Evolutionary conservation across 1,140 invertebrate species (phyloP).

Genomic region (Drosophila nigromelanica): DNA sequence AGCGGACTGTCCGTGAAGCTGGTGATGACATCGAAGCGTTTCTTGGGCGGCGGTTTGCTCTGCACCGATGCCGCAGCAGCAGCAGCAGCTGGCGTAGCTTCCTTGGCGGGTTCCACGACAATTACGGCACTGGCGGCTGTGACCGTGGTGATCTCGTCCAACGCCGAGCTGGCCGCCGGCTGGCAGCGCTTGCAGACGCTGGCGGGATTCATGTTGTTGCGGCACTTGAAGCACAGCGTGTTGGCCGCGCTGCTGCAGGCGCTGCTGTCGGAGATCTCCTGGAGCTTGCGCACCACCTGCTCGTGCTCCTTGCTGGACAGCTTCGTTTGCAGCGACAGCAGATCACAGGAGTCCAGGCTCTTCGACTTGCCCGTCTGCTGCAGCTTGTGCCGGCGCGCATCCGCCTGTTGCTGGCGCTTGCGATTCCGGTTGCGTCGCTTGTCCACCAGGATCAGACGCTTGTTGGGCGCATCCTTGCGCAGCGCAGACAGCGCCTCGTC

Average conservation of each 20-base stretch:
- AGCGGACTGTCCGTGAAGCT: constrained; percentile 83
- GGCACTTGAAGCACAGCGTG: constrained; percentile 74
- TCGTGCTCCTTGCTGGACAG: constrained; percentile 73
- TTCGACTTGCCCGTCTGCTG: constrained; percentile 92
- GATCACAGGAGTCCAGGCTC: constrained; percentile 92
- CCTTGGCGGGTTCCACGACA: constrained; percentile 41
- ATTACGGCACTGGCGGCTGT: background rate
- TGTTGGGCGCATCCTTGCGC: constrained; percentile 89
- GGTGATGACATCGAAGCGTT: constrained; percentile 81
- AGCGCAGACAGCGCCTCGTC: constrained; percentile 89
- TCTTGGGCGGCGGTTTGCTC: constrained; percentile 54
- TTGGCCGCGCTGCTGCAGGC: constrained; percentile 74
- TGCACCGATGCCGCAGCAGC: background rate
- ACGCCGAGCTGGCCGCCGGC: constrained; percentile 9
- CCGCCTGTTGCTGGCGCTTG: constrained; percentile 69
- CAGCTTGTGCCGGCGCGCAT: constrained; percentile 85
- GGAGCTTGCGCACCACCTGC: constrained; percentile 72
- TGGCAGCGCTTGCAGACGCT: constrained; percentile 76
- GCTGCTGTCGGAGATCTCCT: constrained; percentile 81
- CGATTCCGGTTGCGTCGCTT: constrained; percentile 85
- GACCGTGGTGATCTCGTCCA: constrained; percentile 61
- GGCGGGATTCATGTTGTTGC: constrained; percentile 73
- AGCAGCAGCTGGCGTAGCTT: constrained; percentile 10
- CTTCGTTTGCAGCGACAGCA: constrained; percentile 71
- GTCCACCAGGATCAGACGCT: constrained; percentile 90